phyloP scores from a whole-genome alignment of 2,797 vertebrate genomes.

The Coilia nasus region DNA sequence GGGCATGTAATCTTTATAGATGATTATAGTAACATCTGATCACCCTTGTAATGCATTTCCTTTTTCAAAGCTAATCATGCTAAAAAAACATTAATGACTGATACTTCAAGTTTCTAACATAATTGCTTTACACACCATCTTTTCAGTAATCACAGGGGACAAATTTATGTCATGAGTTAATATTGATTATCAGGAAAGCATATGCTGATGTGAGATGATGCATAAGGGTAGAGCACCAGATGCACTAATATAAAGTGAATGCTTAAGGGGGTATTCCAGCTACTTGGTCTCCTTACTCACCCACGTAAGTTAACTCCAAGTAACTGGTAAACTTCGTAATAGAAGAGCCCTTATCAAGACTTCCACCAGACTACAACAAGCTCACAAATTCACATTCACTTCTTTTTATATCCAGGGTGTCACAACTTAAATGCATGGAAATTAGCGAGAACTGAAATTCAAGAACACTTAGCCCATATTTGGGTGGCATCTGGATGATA shows the following conservation, averaged over 20 bases:
- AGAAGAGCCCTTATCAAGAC: too few relatives aligned
- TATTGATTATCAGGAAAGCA: background rate
- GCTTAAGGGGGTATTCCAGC: background rate
- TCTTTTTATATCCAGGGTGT: too few relatives aligned
- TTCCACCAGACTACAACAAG: too few relatives aligned
- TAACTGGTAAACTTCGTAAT: too few relatives aligned
- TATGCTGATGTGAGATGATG: background rate
- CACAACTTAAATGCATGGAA: too few relatives aligned
- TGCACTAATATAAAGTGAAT: background rate
- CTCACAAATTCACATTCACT: too few relatives aligned
- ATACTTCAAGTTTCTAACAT: background rate
- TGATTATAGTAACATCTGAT: background rate
- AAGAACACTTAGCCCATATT: too few relatives aligned
- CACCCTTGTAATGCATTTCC: background rate
- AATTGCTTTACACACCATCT: background rate
- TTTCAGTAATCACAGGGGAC: conserved; percentile 16
- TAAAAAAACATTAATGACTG: background rate
- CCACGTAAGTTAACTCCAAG: too few relatives aligned
- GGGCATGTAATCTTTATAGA: conserved; percentile 4
- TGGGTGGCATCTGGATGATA: too few relatives aligned
- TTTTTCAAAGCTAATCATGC: background rate
- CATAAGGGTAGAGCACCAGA: background rate
- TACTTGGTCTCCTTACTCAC: too few relatives aligned
- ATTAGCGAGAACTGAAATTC: too few relatives aligned
- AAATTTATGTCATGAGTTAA: background rate